Base-by-base conservation (phyloP, 2,113 vertebrate species). In the Zosterops pallidus region DNA sequence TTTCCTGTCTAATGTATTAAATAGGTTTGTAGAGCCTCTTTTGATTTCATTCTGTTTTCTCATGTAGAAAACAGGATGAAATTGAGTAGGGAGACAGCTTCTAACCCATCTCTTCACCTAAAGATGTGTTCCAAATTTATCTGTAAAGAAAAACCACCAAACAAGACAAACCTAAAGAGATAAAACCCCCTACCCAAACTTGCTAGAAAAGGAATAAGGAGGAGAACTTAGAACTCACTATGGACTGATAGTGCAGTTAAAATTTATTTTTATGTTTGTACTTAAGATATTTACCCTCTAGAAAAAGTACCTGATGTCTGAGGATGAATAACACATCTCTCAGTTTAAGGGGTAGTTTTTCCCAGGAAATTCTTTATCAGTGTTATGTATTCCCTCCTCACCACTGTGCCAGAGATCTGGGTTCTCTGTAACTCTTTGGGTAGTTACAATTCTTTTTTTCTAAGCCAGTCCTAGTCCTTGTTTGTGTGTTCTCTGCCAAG, bases 401-500 rank as follows among this genome's bases (percentile, higher is more conserved):
- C 10, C 6, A 0, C 9, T 4, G 20, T 65, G 39, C 50, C 50
- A 21, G 23, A 14, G 62, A 4, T 64, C 19, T 80, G 47, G 9
- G 6, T 49, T 78, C 65, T 57, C 2, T 19, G 39, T 31, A 49
- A 44, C 74, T 76, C 15, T 55, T 33, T 31, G 49, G 9, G 31
- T 13, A 4, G 9, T 71, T 69, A 21, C 1, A 4, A 6, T 62
- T n/a, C 5, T 35, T 57, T 79, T 39, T 75, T 47, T 23, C 29
- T 7, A 42, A 74, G 53, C 11, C 83, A 33, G n/a, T 53, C n/a
- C 55, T 56, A 0, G 2, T 42, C 50, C 59, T 92, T 96, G 76
- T 92, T 94, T 83, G n/a, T n/a, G 55, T 52, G 42, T 56, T 81
- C 52, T 75, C 15, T 95, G 92, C 92, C 93, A 94, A 78, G 80